Base-by-base conservation (phyloP, 2,797 vertebrate genomes). In the Tenualosa ilisha region DNA sequence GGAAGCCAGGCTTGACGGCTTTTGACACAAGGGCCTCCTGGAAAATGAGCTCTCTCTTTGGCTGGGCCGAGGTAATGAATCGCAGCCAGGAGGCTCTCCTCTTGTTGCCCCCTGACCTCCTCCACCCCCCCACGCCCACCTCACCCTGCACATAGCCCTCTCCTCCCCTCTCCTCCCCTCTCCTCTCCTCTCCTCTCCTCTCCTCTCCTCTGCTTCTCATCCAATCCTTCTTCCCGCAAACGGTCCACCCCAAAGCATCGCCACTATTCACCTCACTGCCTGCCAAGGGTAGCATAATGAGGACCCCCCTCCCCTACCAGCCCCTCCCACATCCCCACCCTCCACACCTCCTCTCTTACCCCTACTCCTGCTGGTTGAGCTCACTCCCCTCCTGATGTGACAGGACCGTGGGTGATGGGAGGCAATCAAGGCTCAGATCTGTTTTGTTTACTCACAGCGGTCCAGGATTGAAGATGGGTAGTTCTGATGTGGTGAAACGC, bases 21-120 rank as follows among this genome's bases (percentile, higher is more conserved):
- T 86, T 86, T 89, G 89, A 90, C 86, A 88, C 83, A 72, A 82
- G 79, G 85, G 68, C 85, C 86, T 82, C 82, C 86, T 86, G 88
- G 85, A 90, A 89, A 90, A 84, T 79, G 87, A 88, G 86, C 86
- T 88, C 86, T 75, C 37, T 43, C 68, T 56, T 56, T 88, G 85
- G 63, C 86, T 86, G 59, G 83, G 83, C 82, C 83, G 88, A 88
- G 83, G 85, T 90, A 89, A 91, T 91, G 90, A 91, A 87, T 91
- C 83, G 85, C 87, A 85, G 81, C 88, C 83, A 86, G 84, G 85
- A 84, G 85, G 86, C 82, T 56, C 81, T 85, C 83, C 81, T 84
- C 82, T 86, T 68, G 83, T 85, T 85, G 40, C 46, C 6, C 53
- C 82, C 84, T 84, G 83, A 88, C 87, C 82, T 81, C 86, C 54